phyloP scores from a whole-genome alignment of 2,888 invertebrate genomes.

The Chymomyza procnemis region DNA sequence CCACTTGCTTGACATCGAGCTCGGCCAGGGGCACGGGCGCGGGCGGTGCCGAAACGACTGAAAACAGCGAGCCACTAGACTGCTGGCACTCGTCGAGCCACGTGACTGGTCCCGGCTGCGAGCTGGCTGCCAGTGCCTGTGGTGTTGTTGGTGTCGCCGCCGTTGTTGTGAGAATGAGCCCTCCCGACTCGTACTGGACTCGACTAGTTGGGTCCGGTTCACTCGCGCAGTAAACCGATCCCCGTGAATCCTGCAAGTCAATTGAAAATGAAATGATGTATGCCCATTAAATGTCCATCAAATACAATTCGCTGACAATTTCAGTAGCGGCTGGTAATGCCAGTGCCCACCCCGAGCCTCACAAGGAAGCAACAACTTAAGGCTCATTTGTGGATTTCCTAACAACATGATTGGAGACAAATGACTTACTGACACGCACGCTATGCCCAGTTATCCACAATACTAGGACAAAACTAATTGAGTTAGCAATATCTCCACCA shows the following conservation, averaged over 20 bases:
- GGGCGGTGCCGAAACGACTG: conserved; percentile 85
- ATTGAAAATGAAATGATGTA: conserved; percentile 3
- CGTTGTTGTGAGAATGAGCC: conserved; percentile 73
- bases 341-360: background rate
- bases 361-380: conserved; percentile 52
- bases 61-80: conserved; percentile 82
- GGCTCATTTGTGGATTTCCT: background rate
- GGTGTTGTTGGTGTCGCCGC: conserved; percentile 40
- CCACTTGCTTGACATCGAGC: conserved; percentile 76
- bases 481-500: conserved; percentile 25
- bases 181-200: conserved; percentile 79
- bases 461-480: conserved; percentile 36
- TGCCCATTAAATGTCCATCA: conserved; percentile 20
- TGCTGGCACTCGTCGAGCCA: conserved; percentile 68
- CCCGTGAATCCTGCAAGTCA: conserved; percentile 77
- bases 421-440: background rate
- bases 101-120: conserved; percentile 62
- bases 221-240: conserved; percentile 79
- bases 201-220: conserved; percentile 79
- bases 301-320: conserved; percentile 42
- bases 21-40: conserved; percentile 77
- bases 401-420: background rate
- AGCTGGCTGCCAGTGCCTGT: conserved; percentile 53
- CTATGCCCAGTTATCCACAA: conserved; percentile 27
- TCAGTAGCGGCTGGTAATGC: background rate